Base-by-base conservation (phyloP, 1,140 invertebrate genomes). In the Uloborus diversus region DNA sequence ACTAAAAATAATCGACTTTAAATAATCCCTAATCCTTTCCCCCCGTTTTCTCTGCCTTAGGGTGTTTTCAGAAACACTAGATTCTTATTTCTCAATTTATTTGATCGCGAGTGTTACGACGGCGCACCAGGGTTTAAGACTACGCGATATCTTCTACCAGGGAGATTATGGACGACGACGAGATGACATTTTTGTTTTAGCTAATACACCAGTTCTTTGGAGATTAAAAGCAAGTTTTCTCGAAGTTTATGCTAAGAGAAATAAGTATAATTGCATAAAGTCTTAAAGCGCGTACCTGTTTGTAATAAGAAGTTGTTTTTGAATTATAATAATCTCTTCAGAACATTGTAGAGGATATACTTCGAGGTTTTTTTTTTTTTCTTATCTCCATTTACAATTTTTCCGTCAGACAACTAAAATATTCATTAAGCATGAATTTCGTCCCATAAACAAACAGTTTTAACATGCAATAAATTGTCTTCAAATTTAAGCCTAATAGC, bases 11-110 rank as follows among this genome's bases (percentile, higher is more conserved):
- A 65, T 78, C 59, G 73, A 78, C 73, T 78, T 78, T 78, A 78
- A 78, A 78, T 78, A 78, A 78, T 78, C 73, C 73, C 42, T 78
- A 78, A 78, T 65, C 73, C 73, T 78, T 61, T 78, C 47, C 30
- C 42, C 37, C 42, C 37, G 61, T 42, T 42, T 78, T 30, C 23
- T 5, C 9, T 5, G 47, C 59, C 4, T 47, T 14, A 13, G 66
- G 28, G 33, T 35, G 56, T 49, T 73, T 27, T 73, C 9, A 32
- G n/a, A 20, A 17, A 33, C 25, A n/a, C 51, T 11, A n/a, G 32
- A 37, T 65, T 61, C 73, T 78, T 66, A 42, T 56, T 78, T 56
- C 62, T 66, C 73, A 78, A 78, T 78, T 78, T 78, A 78, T 78
- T 78, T 65, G 73, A 75, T 53, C 49, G 49, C 49, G 49, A 0